Base-by-base conservation (phyloP, 2,888 invertebrate genomes). In the Harmothoe impar region DNA sequence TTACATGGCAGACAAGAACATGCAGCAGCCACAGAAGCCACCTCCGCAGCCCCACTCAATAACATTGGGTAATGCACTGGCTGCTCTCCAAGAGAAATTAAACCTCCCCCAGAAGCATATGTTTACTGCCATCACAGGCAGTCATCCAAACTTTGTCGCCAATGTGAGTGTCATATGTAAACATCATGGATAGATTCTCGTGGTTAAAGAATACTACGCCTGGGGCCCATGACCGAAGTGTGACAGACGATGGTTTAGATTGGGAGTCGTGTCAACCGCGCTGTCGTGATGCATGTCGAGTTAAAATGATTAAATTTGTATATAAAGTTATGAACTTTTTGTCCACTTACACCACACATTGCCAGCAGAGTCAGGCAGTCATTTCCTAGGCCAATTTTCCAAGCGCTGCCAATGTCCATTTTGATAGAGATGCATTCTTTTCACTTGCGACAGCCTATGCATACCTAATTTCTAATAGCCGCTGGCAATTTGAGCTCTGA, bases 381-480 rank as follows among this genome's bases (percentile, higher is more conserved):
- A 81, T 81, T 81, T 81, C 43, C 77, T n/a, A 20, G 23, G 81
- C 12, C 81, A 81, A 81, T 81, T 43, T 81, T 43, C 43, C 20
- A 12, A 20, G n/a, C 17, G 81, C 43, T 35, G 81, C 15, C 81
- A 33, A 43, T 43, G 81, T 81, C 35, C 81, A 81, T 81, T 81
- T 81, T 81, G 81, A 81, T 81, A 81, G 43, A 81, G 81, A 81
- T 43, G 43, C 81, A 81, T 81, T 81, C 33, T 43, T 81, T 81
- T 81, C 81, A 81, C 81, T 81, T 35, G 25, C 43, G 29, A 29
- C 52, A 86, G 33, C 25, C 86, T 54, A 86, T 86, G 86, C 86
- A 86, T 86, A 86, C 52, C 29, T 86, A 86, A 86, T 86, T 86
- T 86, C 86, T 54, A 56, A 86, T 86, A 86, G 86, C 52, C 56